Conservation (phyloP, 2,797 vertebrate genomes). For the Neosilurus mollespiculum region DNA sequence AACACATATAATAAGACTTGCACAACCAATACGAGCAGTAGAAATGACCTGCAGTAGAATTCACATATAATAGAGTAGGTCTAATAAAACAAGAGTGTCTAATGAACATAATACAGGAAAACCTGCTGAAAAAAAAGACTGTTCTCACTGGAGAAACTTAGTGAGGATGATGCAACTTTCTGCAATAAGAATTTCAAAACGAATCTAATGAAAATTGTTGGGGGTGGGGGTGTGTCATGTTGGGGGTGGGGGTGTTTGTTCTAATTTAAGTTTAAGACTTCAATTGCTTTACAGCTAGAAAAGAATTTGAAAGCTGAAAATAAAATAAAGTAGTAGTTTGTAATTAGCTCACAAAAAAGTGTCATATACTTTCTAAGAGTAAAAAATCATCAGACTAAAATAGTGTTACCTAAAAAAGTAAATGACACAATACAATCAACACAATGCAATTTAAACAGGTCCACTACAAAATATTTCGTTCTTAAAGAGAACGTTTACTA, state of each 20-base stretch:
- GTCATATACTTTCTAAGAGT: not conserved
- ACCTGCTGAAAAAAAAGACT: slow-evolving; percentile 30
- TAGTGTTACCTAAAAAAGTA: not conserved
- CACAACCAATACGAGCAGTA: not conserved
- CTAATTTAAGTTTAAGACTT: not conserved
- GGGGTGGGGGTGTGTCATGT: too few species aligned
- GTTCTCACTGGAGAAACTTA: not conserved
- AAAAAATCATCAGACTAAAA: not conserved
- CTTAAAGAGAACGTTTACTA: too few species aligned
- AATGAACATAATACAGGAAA: slow-evolving; percentile 42
- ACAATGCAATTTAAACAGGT: not conserved
- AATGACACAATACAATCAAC: not conserved
- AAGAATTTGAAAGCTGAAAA: not conserved
- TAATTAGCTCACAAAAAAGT: not conserved
- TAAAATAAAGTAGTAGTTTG: not conserved
- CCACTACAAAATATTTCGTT: not conserved
- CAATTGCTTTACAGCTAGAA: not conserved
- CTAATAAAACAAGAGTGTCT: not conserved
- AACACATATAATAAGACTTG: slow-evolving; percentile 8
- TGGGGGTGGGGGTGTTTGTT: not conserved
- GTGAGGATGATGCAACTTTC: not conserved
- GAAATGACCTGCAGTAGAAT: not conserved
- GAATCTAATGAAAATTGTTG: not conserved
- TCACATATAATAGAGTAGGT: not conserved
- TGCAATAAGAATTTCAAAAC: not conserved